Base-by-base conservation (phyloP, 1,140 invertebrate genomes). In the Metaphire vulgaris region DNA sequence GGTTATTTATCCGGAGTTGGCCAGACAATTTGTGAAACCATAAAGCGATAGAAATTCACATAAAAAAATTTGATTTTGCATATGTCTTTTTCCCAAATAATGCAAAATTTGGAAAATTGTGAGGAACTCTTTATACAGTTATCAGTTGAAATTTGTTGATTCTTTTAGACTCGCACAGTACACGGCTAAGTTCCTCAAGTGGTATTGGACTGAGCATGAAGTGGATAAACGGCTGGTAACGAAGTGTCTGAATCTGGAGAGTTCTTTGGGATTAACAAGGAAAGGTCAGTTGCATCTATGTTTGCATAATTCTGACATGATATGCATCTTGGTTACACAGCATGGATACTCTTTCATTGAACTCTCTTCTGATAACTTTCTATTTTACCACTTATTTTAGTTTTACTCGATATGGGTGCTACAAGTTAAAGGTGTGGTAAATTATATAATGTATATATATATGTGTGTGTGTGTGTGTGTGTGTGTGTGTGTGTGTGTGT, bases 211-310 rank as follows among this genome's bases (percentile, higher is more conserved):
- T 80, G 85, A 88, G 79, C 83, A 79, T 76, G 81, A 82, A 72
- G 79, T 83, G 0, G 87, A 88, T 75, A 85, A 87, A 72, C 87
- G 88, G 29, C 84, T 89, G 14, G 87, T 90, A 2, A 88, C 89
- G 80, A 87, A 89, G 78, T 84, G 92, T 15, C 90, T 91, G 85
- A 89, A 89, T 77, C 84, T 92, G 33, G 91, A 92, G 80, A 89
- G 88, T 79, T 89, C 90, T 65, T 87, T 92, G 66, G 91, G 91
- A 81, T 90, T 90, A 72, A 91, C 91, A 78, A 86, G 91, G 81
- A 92, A 91, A 89, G 86, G 91, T 92, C 87, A 88, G 81, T 69
- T 1, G 2, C 15, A 34, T 26, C 28, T 33, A 12, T 21, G 6
- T 34, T 41, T 21, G 1, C 16, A 56, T 2, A 21, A n/a, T 77